phyloP scores from a whole-genome alignment of 1,140 invertebrate genomes.

The Ruditapes philippinarum region DNA sequence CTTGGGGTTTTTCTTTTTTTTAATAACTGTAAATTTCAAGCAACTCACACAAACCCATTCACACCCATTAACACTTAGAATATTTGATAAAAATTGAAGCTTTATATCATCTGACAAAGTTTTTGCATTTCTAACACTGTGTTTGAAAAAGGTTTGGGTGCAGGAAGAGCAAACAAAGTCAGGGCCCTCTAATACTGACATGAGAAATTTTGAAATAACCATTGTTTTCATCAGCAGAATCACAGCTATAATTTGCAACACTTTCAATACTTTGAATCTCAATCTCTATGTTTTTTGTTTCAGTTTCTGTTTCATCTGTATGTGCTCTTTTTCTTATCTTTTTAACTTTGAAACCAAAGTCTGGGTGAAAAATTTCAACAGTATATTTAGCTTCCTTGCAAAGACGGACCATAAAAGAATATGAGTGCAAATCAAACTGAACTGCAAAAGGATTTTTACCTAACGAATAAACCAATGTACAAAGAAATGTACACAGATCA shows the following conservation, averaged over 20 bases:
- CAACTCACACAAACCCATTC: slow-evolving; percentile 9
- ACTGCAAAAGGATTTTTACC: background rate
- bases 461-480: background rate
- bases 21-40: background rate
- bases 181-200: background rate
- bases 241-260: background rate
- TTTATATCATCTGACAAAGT: background rate
- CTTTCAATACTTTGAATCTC: background rate
- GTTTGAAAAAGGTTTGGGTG: slow-evolving; percentile 47
- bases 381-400: too few species aligned
- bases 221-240: too few species aligned
- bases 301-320: too few species aligned
- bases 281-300: too few species aligned
- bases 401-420: background rate
- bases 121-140: too few species aligned
- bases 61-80: background rate
- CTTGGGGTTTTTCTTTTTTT: slow-evolving; percentile 50
- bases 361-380: background rate
- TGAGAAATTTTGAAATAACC: background rate
- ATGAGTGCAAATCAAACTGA: too few species aligned
- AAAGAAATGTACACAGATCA: background rate
- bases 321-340: background rate
- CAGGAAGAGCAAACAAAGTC: slow-evolving; percentile 41
- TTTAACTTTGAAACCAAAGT: background rate
- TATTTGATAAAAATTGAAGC: background rate